phyloP scores from a whole-genome alignment of 2,797 vertebrate genomes.

The Tympanoctomys barrerae region DNA sequence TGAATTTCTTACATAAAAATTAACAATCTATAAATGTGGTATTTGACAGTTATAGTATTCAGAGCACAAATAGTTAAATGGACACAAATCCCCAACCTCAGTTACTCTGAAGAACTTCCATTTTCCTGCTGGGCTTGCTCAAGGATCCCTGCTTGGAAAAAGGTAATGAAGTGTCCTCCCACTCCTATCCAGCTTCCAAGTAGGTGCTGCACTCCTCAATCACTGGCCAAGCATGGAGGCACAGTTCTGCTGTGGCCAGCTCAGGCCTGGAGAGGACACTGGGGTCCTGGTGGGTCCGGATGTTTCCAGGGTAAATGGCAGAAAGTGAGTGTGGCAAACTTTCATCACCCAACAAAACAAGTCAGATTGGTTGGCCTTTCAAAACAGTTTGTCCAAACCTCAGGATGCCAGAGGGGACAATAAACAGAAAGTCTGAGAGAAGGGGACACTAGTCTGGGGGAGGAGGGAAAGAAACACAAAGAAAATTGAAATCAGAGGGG shows the following conservation, averaged over 20 bases:
- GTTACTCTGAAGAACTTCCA: background rate
- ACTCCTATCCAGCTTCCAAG: background rate
- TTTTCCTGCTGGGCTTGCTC: background rate
- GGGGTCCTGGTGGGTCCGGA: background rate
- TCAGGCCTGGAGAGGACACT: background rate
- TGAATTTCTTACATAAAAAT: slow-evolving; percentile 44
- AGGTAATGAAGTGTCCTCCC: background rate
- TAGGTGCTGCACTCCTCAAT: background rate
- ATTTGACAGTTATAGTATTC: background rate
- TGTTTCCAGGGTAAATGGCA: background rate
- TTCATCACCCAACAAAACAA: background rate
- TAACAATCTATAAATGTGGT: background rate
- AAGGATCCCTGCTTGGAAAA: background rate
- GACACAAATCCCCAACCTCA: background rate
- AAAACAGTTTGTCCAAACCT: background rate
- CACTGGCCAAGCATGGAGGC: background rate
- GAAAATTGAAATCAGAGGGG: background rate
- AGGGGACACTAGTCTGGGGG: background rate
- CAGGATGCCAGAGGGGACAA: background rate
- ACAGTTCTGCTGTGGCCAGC: background rate
- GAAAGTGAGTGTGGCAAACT: background rate
- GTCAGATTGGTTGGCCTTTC: slow-evolving; percentile 5
- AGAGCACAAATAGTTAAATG: background rate
- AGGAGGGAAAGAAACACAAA: background rate
- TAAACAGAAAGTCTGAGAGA: background rate